Evolutionary conservation across 2,888 invertebrate genomes (phyloP).

Genomic region (Tubulanus polymorphus): DNA sequence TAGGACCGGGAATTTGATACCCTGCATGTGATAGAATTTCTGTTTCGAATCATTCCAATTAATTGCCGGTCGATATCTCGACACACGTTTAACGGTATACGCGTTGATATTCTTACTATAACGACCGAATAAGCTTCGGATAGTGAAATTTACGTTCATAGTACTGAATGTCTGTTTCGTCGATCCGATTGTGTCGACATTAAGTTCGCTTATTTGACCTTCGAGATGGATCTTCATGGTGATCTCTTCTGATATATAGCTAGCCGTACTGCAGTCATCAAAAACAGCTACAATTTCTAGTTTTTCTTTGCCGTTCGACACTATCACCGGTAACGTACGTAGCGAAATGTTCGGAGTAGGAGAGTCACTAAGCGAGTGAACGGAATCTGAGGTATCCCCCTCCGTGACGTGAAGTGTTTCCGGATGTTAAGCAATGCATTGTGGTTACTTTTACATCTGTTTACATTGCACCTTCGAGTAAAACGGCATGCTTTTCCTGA

Average conservation of each 20-base stretch:
- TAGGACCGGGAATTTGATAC: conserved; percentile 2
- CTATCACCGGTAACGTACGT: conserved; percentile 1
- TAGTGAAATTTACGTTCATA: background rate
- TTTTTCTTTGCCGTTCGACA: background rate
- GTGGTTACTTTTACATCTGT: too few relatives aligned
- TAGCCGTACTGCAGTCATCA: background rate
- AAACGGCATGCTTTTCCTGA: too few relatives aligned
- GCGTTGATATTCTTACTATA: too few relatives aligned
- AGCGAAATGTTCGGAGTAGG: too few relatives aligned
- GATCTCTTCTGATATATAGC: background rate
- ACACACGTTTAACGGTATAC: background rate
- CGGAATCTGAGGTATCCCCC: too few relatives aligned
- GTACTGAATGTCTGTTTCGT: background rate
- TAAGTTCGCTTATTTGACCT: background rate
- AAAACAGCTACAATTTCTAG: too few relatives aligned
- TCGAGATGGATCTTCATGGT: background rate
- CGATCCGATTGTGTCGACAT: background rate
- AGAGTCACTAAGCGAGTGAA: too few relatives aligned
- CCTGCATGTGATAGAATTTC: conserved; percentile 3
- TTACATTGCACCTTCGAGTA: too few relatives aligned
- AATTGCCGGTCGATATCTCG: background rate
- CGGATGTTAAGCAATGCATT: too few relatives aligned
- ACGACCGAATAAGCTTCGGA: too few relatives aligned
- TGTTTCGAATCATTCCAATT: background rate
- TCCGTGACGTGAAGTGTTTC: too few relatives aligned